Base-by-base conservation (phyloP, 2,113 vertebrate genomes). In the Xenopus borealis region DNA sequence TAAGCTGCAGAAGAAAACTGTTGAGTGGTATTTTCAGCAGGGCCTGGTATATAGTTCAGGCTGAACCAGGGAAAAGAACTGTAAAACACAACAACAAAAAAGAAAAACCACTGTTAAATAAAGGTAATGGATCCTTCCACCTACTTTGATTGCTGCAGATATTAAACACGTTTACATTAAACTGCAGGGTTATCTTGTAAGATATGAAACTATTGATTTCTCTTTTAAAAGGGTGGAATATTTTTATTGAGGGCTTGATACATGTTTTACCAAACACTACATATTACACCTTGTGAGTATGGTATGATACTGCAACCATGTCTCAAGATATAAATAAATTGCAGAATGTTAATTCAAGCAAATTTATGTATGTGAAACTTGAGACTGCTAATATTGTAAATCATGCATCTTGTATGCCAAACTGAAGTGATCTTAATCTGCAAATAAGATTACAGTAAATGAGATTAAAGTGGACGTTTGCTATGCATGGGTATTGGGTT, bases 51-150 rank as follows among this genome's bases (percentile, higher is more conserved):
- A 95, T 96, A 97, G 96, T 95, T 96, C 94, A 97, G 96, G 96
- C 95, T 97, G 96, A 98, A 98, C 96, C 97, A 98, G 96, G 96
- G 95, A 98, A 98, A 98, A 99, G 93, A 98, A 99, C 96, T 99
- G 97, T 96, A 98, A 98, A 98, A 99, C 96, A 99, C 96, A 98
- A 98, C 95, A 98, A 99, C 95, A 98, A 98, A 95, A 98, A 75
- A 96, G 95, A 98, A 98, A 98, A 95, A 97, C 94, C 95, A 98
- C 96, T 92, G 94, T 99, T 99, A 99, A 98, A 97, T 92, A 89
- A 94, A 94, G 92, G 93, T 94, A 91, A 94, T 94, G 94, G 93
- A 93, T 93, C 93, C 94, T 92, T 91, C 92, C 91, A 89, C 91
- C 90, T 93, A 92, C 89, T 93, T 92, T 91, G 94, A 88, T 89